Conservation (phyloP, 2,888 invertebrate species). For the Mycogona germanica region DNA sequence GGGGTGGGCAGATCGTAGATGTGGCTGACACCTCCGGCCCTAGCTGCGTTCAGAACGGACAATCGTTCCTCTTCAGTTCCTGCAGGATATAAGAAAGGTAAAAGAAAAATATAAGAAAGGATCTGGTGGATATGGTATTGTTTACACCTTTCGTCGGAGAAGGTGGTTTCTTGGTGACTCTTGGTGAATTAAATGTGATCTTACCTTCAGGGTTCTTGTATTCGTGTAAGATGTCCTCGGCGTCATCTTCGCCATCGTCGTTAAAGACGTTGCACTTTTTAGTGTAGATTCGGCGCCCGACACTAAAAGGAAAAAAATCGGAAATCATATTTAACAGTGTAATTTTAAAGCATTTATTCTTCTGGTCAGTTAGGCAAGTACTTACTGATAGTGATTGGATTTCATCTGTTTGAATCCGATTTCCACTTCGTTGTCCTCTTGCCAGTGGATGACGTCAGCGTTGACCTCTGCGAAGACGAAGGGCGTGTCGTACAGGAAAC, state of each 20-base stretch:
- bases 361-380: not conserved
- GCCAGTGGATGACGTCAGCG: slow-evolving; percentile 66
- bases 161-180: not conserved
- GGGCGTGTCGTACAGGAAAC: slow-evolving; percentile 56
- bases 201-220: slow-evolving; percentile 59
- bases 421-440: slow-evolving; percentile 51
- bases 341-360: not conserved
- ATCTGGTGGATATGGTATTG: not conserved
- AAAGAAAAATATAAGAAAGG: not conserved
- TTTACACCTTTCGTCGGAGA: not conserved
- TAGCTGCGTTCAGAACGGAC: slow-evolving; percentile 59
- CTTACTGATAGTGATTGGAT: slow-evolving; percentile 56
- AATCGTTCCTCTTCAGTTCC: slow-evolving; percentile 58
- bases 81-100: slow-evolving; percentile 23
- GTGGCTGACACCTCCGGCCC: slow-evolving; percentile 30
- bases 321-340: not conserved
- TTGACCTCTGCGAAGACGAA: slow-evolving; percentile 67
- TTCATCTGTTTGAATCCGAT: slow-evolving; percentile 54
- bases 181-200: too few species aligned
- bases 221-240: slow-evolving; percentile 51
- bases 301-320: slow-evolving; percentile 38
- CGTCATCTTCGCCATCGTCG: slow-evolving; percentile 54
- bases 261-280: slow-evolving; percentile 54
- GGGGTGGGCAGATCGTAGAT: slow-evolving; percentile 26
- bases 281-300: slow-evolving; percentile 56